Conservation (phyloP, 2,113 vertebrate genomes). For the Cheilinus undulatus region DNA sequence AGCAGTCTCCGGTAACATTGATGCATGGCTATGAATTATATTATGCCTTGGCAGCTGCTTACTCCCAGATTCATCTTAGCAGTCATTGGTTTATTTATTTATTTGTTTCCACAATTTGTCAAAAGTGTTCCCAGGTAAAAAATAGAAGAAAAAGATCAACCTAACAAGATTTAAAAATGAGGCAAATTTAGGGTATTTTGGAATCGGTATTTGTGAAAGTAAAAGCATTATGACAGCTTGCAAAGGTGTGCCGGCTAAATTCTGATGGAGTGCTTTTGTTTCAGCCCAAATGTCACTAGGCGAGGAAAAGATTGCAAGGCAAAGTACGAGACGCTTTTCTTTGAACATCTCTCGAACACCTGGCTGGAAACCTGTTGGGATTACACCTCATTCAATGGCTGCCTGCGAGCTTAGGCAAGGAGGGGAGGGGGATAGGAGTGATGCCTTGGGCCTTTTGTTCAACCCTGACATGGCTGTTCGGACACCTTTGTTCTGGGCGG, state of each 20-base stretch:
- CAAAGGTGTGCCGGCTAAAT: conserved; percentile 33
- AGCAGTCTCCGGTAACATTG: conserved; percentile 81
- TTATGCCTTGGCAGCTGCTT: conserved; percentile 83
- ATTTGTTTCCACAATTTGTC: conserved; percentile 84
- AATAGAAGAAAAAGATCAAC: conserved; percentile 36
- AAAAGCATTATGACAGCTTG: conserved; percentile 35
- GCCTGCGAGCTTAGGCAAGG: conserved; percentile 41
- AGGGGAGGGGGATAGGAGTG: conserved; percentile 64
- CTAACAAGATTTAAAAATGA: conserved; percentile 61
- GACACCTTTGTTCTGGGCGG: conserved; percentile 79
- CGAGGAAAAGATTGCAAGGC: conserved; percentile 21
- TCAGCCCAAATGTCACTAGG: conserved; percentile 37
- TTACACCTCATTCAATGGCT: conserved; percentile 66
- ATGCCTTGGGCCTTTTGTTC: conserved; percentile 74
- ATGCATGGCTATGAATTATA: conserved; percentile 87
- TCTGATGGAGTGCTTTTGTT: conserved; percentile 61
- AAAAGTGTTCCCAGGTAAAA: conserved; percentile 71
- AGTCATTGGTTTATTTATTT: conserved; percentile 83
- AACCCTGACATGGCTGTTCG: conserved; percentile 77
- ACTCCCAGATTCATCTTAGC: conserved; percentile 84
- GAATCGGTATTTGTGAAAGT: conserved; percentile 47
- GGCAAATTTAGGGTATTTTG: conserved; percentile 67
- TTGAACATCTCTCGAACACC: conserved; percentile 48
- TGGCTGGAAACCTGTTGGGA: conserved; percentile 60
- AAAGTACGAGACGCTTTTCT: conserved; percentile 42